Base-by-base conservation (phyloP, 2,888 invertebrate genomes). In the Argyresthia albistria region DNA sequence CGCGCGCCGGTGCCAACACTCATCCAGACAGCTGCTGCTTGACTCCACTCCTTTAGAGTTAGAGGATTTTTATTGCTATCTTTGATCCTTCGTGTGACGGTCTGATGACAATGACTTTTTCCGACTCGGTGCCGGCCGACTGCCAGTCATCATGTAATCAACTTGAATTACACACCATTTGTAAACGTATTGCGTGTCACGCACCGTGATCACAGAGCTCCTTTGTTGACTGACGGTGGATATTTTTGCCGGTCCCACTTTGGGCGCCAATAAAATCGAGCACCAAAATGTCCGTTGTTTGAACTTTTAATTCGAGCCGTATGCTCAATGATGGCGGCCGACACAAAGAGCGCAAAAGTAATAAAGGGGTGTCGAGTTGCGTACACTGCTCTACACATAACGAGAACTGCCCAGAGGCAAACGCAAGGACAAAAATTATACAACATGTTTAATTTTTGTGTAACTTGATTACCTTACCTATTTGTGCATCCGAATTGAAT, bases 351-450 rank as follows among this genome's bases (percentile, higher is more conserved):
- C 73, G 73, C 75, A 75, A 70, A 73, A 76, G 80, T 79, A 80
- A 80, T 83, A 80, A 81, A 80, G 76, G 82, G 82, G 81, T 76
- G 79, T 79, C 73, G 76, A 79, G 75, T 76, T 35, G 35, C 43
- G 77, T 64, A 76, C 70, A 60, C 67, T 64, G 35, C 35, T 47
- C 47, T 51, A 68, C 67, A 68, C 65, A 66, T 57, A 56, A 60
- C 60, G 59, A 62, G 63, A 60, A 54, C 57, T 55, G 59, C 58
- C 57, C 55, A 54, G 43, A 52, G 58, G 58, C 25, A 25, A 25
- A 25, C 25, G 25, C 25, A 25, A 25, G n/a, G n/a, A 25, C 25
- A 25, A 6, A 6, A n/a, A 54, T 54, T 46, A 43, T n/a, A 43
- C 15, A 14, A 14, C 9, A 45, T 45, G 39, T n/a, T 39, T 39